phyloP scores from a whole-genome alignment of 1,140 invertebrate species.

The Drosophila navojoa region DNA sequence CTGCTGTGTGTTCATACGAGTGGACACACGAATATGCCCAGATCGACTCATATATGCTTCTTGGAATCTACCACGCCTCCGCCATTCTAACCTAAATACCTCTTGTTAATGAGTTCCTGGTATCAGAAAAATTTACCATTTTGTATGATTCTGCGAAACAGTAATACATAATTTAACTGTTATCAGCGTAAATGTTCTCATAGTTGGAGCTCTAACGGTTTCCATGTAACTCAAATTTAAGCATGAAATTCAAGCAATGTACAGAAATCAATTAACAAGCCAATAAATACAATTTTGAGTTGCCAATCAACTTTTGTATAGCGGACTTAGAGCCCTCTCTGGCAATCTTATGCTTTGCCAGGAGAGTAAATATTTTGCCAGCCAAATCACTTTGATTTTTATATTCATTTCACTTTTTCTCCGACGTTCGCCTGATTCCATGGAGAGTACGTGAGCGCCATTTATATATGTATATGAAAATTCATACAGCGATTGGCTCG shows the following conservation, averaged over 20 bases:
- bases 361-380: constrained; percentile 30
- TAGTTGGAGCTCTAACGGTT: too few species aligned
- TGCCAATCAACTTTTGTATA: background rate
- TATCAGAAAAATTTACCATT: too few species aligned
- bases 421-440: background rate
- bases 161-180: too few species aligned
- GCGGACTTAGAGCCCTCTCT: constrained; percentile 4
- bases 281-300: constrained; percentile 3
- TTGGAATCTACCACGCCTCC: too few species aligned
- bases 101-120: too few species aligned
- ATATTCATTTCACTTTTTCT: background rate
- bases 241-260: background rate
- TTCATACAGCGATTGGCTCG: background rate
- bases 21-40: too few species aligned
- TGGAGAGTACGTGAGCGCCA: constrained; percentile 7
- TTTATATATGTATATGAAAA: background rate
- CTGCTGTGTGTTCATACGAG: too few species aligned
- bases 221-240: too few species aligned
- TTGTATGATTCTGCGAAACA: too few species aligned
- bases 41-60: too few species aligned
- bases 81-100: too few species aligned
- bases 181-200: too few species aligned
- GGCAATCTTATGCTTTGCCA: constrained; percentile 5
- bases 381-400: constrained; percentile 22
- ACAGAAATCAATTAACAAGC: background rate